These are phyloP conservation scores for Cataglyphis rosenhaueri DNA, from an alignment of 2,888 invertebrate genomes.

Conservation along the genomic window DNA sequence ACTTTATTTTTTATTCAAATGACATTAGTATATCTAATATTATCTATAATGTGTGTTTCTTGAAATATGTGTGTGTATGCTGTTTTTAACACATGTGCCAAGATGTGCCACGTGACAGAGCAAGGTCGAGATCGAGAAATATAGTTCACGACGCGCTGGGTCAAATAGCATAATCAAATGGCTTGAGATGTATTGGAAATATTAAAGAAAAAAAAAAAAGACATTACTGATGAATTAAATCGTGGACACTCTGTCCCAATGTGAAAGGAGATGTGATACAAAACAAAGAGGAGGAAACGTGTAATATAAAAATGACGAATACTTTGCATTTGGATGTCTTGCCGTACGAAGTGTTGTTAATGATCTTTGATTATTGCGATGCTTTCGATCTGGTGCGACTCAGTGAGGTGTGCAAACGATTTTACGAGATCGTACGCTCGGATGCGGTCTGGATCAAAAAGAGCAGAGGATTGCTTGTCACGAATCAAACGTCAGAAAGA, in stretches of 20 bases:
- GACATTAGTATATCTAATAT: too few relatives aligned
- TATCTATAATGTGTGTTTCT: background rate
- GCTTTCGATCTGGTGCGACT: slow-evolving; percentile 86
- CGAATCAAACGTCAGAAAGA: slow-evolving; percentile 81
- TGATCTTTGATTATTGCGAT: slow-evolving; percentile 87
- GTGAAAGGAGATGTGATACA: background rate
- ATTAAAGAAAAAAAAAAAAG: background rate
- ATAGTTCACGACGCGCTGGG: background rate
- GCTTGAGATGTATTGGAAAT: background rate
- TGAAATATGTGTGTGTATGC: background rate
- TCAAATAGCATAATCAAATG: background rate
- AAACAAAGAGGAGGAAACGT: background rate
- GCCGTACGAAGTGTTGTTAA: slow-evolving; percentile 86
- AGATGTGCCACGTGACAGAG: background rate
- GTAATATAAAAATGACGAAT: slow-evolving; percentile 78
- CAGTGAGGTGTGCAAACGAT: slow-evolving; percentile 85
- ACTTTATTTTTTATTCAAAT: background rate
- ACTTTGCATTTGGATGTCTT: slow-evolving; percentile 80
- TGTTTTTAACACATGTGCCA: background rate
- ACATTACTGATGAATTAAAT: background rate
- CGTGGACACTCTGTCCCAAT: background rate
- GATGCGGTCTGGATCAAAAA: slow-evolving; percentile 82
- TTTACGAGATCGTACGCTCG: slow-evolving; percentile 85
- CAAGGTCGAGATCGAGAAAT: background rate
- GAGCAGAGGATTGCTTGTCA: slow-evolving; percentile 79